Base-by-base conservation (phyloP, 2,888 invertebrate species). In the Colostygia pectinataria region DNA sequence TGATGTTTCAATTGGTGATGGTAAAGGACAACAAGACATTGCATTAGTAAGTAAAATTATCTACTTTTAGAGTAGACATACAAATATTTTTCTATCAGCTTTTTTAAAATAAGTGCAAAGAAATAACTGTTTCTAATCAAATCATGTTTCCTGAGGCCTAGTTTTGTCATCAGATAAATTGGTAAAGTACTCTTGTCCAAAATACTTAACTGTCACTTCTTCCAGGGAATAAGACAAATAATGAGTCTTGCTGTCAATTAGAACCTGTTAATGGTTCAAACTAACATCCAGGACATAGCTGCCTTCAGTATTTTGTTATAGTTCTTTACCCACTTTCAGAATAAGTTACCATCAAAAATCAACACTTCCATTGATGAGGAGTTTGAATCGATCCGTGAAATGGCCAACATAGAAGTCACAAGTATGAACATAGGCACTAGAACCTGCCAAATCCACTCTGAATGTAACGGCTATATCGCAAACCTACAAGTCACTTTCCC, bases 401-500 rank as follows among this genome's bases (percentile, higher is more conserved):
- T 90, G 84, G 90, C 90, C 1, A 90, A 90, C 54, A 89, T 90
- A 42, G 89, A 88, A 71, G 84, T 91, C 0, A 90, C 87, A 14
- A 89, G 93, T 80, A 92, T 93, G 90, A 92, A 93, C 66, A 86
- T 90, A 33, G 87, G 90, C 4, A 91, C 91, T 13, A 80, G 93
- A 48, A 91, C 90, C 1, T 93, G 93, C 61, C 91, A 91, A 37
- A 92, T 93, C 33, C 91, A 91, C 43, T 92, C 91, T 0, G 86
- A 90, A 47, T 79, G 90, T 1, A 91, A 91, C 56, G 91, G 90
- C 12, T 90, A 91, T 59, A 74, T 85, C 33, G 91, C 92, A 18
- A 88, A 91, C 54, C 74, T 92, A 41, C 87, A 91, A 70, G 91
- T 94, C 4, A 87, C 88, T 1, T 94, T 94, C 68, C 93, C 94